Percentiles rank a stretch among this genome's conserved stretches.
phyloP scores from a whole-genome alignment of 1,140 invertebrate species.

The Drosophila punjabiensis region DNA sequence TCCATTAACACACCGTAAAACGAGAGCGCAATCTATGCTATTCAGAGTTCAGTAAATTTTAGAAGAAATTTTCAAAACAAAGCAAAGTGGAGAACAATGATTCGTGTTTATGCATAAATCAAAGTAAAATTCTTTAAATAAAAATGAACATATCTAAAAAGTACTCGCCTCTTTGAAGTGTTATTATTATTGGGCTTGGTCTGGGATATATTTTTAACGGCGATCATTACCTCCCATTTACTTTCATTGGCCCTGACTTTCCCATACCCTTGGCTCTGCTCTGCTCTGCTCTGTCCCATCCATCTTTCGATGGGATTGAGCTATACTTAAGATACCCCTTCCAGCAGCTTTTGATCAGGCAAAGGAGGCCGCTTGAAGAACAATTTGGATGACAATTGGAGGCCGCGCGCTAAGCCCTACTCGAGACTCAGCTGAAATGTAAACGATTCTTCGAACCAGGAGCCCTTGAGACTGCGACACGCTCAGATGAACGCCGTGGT shows the following conservation, averaged over 20 bases:
- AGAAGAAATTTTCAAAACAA: constrained; percentile 68
- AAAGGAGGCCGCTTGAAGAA: constrained; percentile 50
- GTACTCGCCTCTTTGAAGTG: background rate
- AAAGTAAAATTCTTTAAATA: constrained; percentile 81
- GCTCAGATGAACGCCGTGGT: constrained; percentile 11
- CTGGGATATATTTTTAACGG: background rate
- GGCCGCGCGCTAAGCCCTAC: constrained; percentile 7
- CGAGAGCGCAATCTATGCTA: constrained; percentile 61
- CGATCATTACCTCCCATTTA: constrained; percentile 33
- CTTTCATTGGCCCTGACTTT: constrained; percentile 42
- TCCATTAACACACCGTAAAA: constrained; percentile 60
- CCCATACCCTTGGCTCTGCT: constrained; percentile 19
- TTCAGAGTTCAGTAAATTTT: constrained; percentile 69
- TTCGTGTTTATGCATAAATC: constrained; percentile 80
- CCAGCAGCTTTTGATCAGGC: constrained; percentile 37
- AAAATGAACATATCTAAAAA: constrained; percentile 84
- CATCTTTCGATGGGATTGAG: constrained; percentile 11
- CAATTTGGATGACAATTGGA: constrained; percentile 20
- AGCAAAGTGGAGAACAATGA: constrained; percentile 40
- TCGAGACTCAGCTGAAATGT: constrained; percentile 28
- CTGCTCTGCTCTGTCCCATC: background rate
- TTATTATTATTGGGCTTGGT: constrained; percentile 18
- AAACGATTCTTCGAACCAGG: constrained; percentile 39
- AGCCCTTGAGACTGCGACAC: constrained; percentile 28
- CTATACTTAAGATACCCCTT: constrained; percentile 10